Evolutionary conservation across 2,888 invertebrate genomes (phyloP), one percentile per base, ranked within the genome.

Genomic region (Macropis europaea): DNA sequence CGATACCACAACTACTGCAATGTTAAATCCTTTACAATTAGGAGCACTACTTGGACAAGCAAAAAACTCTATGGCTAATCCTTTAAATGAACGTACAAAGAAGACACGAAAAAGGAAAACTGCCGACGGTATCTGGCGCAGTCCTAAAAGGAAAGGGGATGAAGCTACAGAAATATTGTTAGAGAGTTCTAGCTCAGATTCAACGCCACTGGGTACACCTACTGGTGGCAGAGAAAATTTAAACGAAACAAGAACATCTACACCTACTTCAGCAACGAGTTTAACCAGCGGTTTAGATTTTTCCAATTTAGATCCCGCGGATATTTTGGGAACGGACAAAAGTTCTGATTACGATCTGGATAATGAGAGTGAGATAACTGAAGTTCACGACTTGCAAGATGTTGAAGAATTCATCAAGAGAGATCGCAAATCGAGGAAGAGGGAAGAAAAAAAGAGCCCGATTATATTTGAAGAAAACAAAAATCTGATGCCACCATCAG

Each of bases 151-250:
- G 13, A 93, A 93, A 79, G 91, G 91, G 1, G 92, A 93, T 73
- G 90, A 91, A 38, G 68, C 83, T 0, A 74, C 79, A 3, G 94
- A 94, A 64, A 91, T 93, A 77, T 69, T 92, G 9, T 88, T 93
- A 76, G 94, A 94, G 77, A 93, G 94, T 0, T 94, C 94, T 9
- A 92, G 92, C 70, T 90, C 89, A 34, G 93, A 93, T 84, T 92
- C 93, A n/a, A 93, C 92, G 61, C 92, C 93, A 57, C 90, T 92
- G 74, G 92, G 92, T 80, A 92, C 92, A 54, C 91, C 91, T 43
- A 90, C 92, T 54, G 77, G 86, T n/a, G 83, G 86, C 0, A 89
- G 89, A 19, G 92, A 92, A 45, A 90, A 89, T 7, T 83, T 88
- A 1, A 90, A 90, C 43, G 92, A 92, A 57, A 90, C 90, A 9